Base-by-base conservation (phyloP, 2,888 invertebrate genomes). In the Piscicola geometra region DNA sequence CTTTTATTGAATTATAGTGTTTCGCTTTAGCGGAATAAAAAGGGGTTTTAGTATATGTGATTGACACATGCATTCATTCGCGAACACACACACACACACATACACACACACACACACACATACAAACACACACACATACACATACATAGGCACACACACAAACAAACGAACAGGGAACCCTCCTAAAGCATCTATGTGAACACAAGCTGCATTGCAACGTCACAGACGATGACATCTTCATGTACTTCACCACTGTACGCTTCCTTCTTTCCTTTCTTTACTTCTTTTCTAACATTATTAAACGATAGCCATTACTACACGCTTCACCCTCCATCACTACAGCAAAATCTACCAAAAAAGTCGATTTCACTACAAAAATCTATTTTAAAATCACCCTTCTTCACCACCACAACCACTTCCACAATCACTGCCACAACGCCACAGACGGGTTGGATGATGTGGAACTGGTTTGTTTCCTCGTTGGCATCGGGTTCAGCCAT, bases 401-500 rank as follows among this genome's bases (percentile, higher is more conserved):
- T 15, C 41, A 41, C 41, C 41, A 41, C 41, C 41, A 41, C 41
- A 5, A 41, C 15, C 15, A 41, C 41, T 9, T 9, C 41, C 41
- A 41, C 41, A 5, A 41, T 41, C 15, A 41, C 41, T 9, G 15
- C 25, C 60, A 56, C 60, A 9, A 56, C 66, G 28, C 50, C 64
- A 1, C 79, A 87, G 87, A 86, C 87, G 41, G 89, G 88, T 28
- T 89, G 89, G 89, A 89, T 89, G 88, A 89, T 88, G 88, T 89
- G 88, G 88, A 88, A 89, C 81, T 89, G 88, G 88, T 81, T 86
- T 75, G 86, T 88, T 36, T 83, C 86, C 0, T 83, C 85, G 3
- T 81, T 88, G 75, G 85, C 86, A 52, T 82, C 85, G 0, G 86
- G 88, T 15, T 81, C 85, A n/a, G 81, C 86, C 28, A 83, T 89